These are phyloP conservation scores for Mus spicilegus DNA, from an alignment of 2,113 vertebrate genomes.

Conservation along the genomic window DNA sequence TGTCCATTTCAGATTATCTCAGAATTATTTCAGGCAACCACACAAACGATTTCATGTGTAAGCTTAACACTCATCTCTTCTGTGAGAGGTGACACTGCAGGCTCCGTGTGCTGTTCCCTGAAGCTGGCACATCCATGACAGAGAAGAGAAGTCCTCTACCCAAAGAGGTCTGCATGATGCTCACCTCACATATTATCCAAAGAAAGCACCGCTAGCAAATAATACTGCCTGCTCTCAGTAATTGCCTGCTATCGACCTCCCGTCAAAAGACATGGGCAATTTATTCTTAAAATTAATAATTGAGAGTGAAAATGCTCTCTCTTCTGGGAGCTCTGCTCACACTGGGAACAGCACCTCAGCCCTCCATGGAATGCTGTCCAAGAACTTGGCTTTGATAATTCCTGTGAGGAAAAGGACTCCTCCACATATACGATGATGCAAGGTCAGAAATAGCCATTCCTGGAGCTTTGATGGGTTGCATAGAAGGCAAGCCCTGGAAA, in stretches of 20 bases:
- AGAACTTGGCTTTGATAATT: background rate
- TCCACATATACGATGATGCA: rapidly evolving
- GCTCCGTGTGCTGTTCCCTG: background rate
- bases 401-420: background rate
- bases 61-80: background rate
- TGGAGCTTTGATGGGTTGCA: background rate
- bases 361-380: background rate
- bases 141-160: background rate
- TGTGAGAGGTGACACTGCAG: background rate
- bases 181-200: background rate
- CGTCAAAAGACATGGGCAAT: background rate
- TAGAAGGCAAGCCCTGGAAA: background rate
- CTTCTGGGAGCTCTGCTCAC: background rate
- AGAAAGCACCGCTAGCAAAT: background rate
- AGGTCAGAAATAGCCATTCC: background rate
- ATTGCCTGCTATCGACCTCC: background rate
- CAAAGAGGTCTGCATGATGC: background rate
- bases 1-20: background rate
- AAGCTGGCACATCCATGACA: rapidly evolving
- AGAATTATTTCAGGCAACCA: background rate
- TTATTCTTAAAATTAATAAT: conserved; percentile 52
- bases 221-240: background rate
- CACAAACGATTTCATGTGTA: background rate
- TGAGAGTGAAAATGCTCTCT: background rate
- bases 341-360: background rate